Conservation (phyloP, 2,888 invertebrate genomes). For the Limnephilus auricula region DNA sequence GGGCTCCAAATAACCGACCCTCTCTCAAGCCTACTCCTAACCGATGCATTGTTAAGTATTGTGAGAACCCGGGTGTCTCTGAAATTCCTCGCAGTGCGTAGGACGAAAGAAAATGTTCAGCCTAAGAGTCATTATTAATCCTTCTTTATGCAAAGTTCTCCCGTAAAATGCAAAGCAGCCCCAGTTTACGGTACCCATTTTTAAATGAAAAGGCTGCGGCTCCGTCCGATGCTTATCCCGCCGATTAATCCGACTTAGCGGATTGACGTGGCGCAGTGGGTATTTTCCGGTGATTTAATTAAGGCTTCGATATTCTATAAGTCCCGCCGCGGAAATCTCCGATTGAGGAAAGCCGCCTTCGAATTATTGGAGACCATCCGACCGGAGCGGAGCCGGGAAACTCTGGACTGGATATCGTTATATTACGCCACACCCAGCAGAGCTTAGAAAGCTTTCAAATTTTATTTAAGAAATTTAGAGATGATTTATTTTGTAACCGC, state of each 20-base stretch:
- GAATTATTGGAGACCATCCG: slow-evolving; percentile 2
- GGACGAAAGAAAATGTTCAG: too few relatives aligned
- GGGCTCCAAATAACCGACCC: too few relatives aligned
- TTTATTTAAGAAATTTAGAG: not conserved
- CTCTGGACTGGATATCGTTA: not conserved
- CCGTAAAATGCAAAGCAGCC: too few relatives aligned
- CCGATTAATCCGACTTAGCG: slow-evolving; percentile 28
- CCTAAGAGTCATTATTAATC: too few relatives aligned
- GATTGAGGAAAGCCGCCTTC: slow-evolving; percentile 22
- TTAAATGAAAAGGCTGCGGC: not conserved
- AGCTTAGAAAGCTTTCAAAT: not conserved
- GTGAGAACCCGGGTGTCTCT: too few relatives aligned
- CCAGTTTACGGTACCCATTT: too few relatives aligned
- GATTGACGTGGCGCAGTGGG: slow-evolving; percentile 5
- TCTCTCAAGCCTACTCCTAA: too few relatives aligned
- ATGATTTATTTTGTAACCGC: too few relatives aligned
- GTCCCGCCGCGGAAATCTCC: slow-evolving; percentile 9
- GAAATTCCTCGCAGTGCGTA: too few relatives aligned
- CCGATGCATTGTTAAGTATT: too few relatives aligned
- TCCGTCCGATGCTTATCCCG: not conserved
- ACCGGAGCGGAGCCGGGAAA: not conserved
- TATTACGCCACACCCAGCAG: not conserved
- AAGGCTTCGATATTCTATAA: not conserved
- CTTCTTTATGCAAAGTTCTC: too few relatives aligned
- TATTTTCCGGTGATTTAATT: slow-evolving; percentile 33